These are phyloP conservation scores for Pegoplata infirma DNA, from an alignment of 2,888 invertebrate genomes.

Conservation along the genomic window DNA sequence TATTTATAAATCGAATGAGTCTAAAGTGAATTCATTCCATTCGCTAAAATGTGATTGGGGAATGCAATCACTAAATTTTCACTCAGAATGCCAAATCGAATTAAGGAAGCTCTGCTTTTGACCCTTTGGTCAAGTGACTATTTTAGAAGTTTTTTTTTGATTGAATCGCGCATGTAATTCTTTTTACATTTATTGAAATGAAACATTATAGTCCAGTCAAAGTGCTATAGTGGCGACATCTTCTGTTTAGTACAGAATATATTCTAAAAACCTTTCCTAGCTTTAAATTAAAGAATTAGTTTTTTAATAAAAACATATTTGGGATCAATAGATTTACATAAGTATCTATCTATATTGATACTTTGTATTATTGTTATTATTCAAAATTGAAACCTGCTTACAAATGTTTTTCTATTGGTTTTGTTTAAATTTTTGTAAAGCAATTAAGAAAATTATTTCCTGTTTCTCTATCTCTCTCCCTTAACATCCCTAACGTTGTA, in stretches of 20 bases:
- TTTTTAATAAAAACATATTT: background rate
- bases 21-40: too few relatives aligned
- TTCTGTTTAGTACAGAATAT: background rate
- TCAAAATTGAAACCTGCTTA: constrained; percentile 52
- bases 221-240: background rate
- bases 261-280: background rate
- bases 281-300: background rate
- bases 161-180: too few relatives aligned
- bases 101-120: too few relatives aligned
- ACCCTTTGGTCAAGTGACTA: too few relatives aligned
- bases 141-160: background rate
- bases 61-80: too few relatives aligned
- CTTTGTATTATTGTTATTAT: background rate
- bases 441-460: background rate
- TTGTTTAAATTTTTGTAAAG: too few relatives aligned
- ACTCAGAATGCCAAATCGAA: too few relatives aligned
- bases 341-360: background rate
- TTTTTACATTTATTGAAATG: too few relatives aligned
- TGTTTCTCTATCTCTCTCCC: too few relatives aligned
- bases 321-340: too few relatives aligned
- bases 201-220: background rate
- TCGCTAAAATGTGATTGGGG: too few relatives aligned
- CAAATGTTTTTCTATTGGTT: constrained; percentile 13
- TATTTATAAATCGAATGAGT: too few relatives aligned
- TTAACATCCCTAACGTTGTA: constrained; percentile 47